These are phyloP conservation scores for Mobula hypostoma DNA, from an alignment of 2,113 vertebrate species.

Conservation along the genomic window DNA sequence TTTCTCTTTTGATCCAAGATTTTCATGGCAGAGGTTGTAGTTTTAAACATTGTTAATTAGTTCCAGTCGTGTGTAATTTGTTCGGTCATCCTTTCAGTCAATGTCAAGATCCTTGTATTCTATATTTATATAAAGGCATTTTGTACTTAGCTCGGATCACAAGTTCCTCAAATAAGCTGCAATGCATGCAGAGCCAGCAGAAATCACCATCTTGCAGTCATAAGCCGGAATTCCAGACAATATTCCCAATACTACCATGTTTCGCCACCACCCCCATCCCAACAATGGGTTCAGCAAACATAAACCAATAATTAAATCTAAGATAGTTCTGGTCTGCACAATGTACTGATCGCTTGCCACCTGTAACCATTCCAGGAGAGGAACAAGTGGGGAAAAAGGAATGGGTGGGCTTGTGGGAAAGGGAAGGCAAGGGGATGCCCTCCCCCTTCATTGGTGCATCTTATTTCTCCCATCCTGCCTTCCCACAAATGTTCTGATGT, in stretches of 20 bases:
- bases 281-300: neutral
- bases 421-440: neutral
- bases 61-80: neutral
- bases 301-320: neutral
- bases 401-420: neutral
- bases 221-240: neutral
- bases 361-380: neutral
- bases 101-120: neutral
- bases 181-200: neutral
- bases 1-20: too few species aligned
- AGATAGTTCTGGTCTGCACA: neutral
- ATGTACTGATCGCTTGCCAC: too few species aligned
- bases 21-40: too few species aligned
- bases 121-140: neutral
- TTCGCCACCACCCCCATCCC: too few species aligned
- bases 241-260: neutral
- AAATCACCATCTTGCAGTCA: neutral
- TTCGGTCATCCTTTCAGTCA: neutral
- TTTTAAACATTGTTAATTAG: neutral
- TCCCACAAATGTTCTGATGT: too few species aligned
- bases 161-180: neutral
- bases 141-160: neutral
- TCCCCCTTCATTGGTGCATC: neutral
- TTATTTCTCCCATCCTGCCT: neutral
- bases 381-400: neutral